Percentiles rank a stretch among this genome's conserved stretches.
Evolutionary conservation across 2,888 invertebrate genomes (phyloP).

Genomic region (Patella ulyssiponensis): DNA sequence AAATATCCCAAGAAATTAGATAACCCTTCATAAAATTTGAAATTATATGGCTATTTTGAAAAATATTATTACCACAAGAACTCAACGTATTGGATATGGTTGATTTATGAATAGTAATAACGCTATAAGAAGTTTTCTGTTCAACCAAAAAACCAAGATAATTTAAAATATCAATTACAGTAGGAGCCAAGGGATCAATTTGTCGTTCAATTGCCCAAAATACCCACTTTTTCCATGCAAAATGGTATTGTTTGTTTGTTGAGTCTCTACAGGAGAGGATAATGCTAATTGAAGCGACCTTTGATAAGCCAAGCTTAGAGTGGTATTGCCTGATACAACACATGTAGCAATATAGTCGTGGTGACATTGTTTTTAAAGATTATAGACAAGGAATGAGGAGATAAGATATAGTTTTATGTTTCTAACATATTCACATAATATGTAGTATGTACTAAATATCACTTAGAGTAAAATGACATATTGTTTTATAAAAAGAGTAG

Average conservation of each 20-base stretch:
- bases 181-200: slow-evolving; percentile 27
- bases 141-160: slow-evolving; percentile 13
- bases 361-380: too few relatives aligned
- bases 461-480: too few relatives aligned
- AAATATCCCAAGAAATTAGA: slow-evolving; percentile 36
- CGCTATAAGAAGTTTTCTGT: background rate
- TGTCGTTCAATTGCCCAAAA: slow-evolving; percentile 32
- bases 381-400: too few relatives aligned
- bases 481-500: too few relatives aligned
- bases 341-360: too few relatives aligned
- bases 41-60: slow-evolving; percentile 7
- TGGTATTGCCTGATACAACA: slow-evolving; percentile 34
- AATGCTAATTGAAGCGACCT: slow-evolving; percentile 22
- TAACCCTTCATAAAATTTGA: slow-evolving; percentile 35
- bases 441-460: too few relatives aligned
- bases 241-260: slow-evolving; percentile 27
- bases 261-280: background rate
- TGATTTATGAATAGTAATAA: slow-evolving; percentile 22
- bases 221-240: slow-evolving; percentile 32
- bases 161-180: slow-evolving; percentile 21
- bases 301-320: slow-evolving; percentile 29
- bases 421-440: too few relatives aligned
- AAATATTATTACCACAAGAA: slow-evolving; percentile 6
- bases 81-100: slow-evolving; percentile 30
- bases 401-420: too few relatives aligned